Base-by-base conservation (phyloP, 2,888 invertebrate species). In the Tolmerus cingulatus region DNA sequence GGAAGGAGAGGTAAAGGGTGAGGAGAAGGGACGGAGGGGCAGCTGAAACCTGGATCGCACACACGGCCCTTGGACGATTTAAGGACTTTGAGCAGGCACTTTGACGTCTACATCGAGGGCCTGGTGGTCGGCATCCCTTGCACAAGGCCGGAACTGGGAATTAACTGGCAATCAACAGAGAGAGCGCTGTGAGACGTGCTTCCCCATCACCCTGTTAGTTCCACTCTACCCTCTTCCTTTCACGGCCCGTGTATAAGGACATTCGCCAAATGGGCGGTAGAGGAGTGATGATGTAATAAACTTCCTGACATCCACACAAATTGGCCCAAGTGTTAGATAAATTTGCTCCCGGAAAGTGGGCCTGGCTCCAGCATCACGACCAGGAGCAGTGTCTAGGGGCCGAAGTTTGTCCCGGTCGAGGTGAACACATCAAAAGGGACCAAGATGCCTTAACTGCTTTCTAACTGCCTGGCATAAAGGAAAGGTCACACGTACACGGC, bases 261-360 rank as follows among this genome's bases (percentile, higher is more conserved):
- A 40, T 78, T 78, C 37, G 81, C 34, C n/a, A 55, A 81, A 81
- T 81, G 55, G 81, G 46, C 27, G 81, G 81, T 34, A 14, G 51
- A 81, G 81, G 81, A 81, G 34, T 30, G 51, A 81, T 81, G 81
- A 81, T 81, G 81, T 81, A 81, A 81, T 81, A 81, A 81, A 81
- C 55, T 81, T 78, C 81, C 81, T 81, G 81, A 81, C 81, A 81
- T 55, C 40, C 55, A 81, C 81, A 81, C 81, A 81, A 81, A 81
- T 81, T 81, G 81, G 81, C 81, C 55, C 51, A 81, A 81, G 81
- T 81, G 81, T 55, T 51, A 55, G 81, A 81, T 81, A 81, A 81
- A 81, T 81, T 81, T 81, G 30, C 23, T 27, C 16, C 43, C 81
- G 30, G 37, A 55, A 81, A 81, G 16, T 30, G 27, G 77, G 40